Evolutionary conservation across 2,888 invertebrate species (phyloP).

Genomic region (Leptinotarsa peninsularis): DNA sequence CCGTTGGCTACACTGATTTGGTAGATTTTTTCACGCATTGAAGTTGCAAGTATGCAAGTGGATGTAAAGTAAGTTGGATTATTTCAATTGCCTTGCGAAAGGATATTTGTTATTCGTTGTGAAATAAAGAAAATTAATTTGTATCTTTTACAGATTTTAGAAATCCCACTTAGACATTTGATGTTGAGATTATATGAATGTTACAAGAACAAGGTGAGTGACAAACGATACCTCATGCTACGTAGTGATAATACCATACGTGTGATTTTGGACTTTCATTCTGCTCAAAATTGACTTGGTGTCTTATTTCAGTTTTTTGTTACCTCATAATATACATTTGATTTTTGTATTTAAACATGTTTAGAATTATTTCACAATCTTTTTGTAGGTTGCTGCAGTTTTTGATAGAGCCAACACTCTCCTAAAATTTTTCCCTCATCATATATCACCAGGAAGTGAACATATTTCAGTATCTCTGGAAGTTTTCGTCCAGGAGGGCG

Average conservation of each 20-base stretch:
- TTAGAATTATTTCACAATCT: neutral
- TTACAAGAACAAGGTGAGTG: constrained; percentile 35
- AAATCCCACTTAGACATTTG: neutral
- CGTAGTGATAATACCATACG: constrained; percentile 22
- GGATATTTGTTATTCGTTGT: too few species aligned
- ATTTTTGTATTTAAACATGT: neutral
- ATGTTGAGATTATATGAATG: constrained; percentile 25
- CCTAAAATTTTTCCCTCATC: neutral
- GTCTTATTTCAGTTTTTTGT: constrained; percentile 2
- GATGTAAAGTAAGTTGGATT: too few species aligned
- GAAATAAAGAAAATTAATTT: neutral
- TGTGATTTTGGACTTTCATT: constrained; percentile 19
- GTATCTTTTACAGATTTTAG: neutral
- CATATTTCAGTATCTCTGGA: constrained; percentile 54
- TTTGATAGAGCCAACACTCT: neutral
- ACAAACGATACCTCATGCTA: constrained; percentile 19
- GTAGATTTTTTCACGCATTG: too few species aligned
- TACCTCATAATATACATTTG: neutral
- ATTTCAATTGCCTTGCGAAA: too few species aligned
- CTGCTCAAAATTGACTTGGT: constrained; percentile 14
- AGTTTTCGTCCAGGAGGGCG: constrained; percentile 86
- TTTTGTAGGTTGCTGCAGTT: constrained; percentile 16
- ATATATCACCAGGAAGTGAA: constrained; percentile 20
- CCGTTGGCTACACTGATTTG: too few species aligned
- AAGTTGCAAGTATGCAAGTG: too few species aligned